These are phyloP conservation scores for Mythimna impura DNA, from an alignment of 2,888 invertebrate genomes.

Conservation along the genomic window DNA sequence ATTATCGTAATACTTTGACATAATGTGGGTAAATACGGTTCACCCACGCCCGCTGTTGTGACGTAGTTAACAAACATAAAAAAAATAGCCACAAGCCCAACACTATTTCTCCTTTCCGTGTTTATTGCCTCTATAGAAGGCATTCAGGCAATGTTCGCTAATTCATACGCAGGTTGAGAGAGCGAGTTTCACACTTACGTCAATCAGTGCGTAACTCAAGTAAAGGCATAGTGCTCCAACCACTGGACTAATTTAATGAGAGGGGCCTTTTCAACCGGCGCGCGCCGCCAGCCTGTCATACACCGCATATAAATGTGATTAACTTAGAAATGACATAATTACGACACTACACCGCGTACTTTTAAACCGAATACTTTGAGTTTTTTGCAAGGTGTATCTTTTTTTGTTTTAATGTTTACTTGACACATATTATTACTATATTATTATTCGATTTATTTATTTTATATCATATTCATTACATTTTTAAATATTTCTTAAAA, in stretches of 20 bases:
- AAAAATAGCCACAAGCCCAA: constrained; percentile 74
- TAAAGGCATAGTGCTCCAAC: constrained; percentile 86
- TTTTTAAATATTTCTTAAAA: too few relatives aligned
- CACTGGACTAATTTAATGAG: constrained; percentile 89
- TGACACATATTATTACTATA: neutral
- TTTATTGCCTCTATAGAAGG: constrained; percentile 85
- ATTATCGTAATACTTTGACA: neutral
- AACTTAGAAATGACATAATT: constrained; percentile 73
- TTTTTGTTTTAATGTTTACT: constrained; percentile 34
- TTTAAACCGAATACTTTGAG: constrained; percentile 56
- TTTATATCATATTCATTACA: too few relatives aligned
- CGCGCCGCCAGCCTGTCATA: constrained; percentile 63
- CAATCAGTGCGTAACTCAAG: constrained; percentile 84
- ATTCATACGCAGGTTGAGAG: constrained; percentile 78
- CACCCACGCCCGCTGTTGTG: constrained; percentile 17
- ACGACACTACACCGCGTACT: constrained; percentile 66
- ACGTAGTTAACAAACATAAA: constrained; percentile 44
- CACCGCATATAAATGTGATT: constrained; percentile 72
- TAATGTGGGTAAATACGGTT: constrained; percentile 3
- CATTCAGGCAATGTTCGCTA: constrained; percentile 81
- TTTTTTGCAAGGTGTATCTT: constrained; percentile 36
- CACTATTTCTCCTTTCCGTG: constrained; percentile 72
- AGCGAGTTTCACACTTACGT: constrained; percentile 87
- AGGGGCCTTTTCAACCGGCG: constrained; percentile 79
- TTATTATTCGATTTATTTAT: too few relatives aligned